Evolutionary conservation across 2,888 invertebrate species (phyloP).

Genomic region (Drosophila phalerata): DNA sequence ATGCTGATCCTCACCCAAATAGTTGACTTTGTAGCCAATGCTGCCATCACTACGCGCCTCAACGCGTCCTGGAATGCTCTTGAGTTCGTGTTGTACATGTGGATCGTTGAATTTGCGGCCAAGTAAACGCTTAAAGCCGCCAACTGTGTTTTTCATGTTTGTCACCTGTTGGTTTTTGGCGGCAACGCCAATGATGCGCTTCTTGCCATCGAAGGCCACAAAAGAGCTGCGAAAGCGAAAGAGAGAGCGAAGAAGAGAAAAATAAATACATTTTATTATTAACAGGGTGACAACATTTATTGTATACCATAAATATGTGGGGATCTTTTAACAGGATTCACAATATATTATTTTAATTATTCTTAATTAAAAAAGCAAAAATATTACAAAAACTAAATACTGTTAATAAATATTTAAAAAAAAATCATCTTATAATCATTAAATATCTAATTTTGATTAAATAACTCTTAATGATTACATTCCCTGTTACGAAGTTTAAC

Average conservation of each 20-base stretch:
- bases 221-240: conserved; percentile 90
- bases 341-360: too few relatives aligned
- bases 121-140: conserved; percentile 96
- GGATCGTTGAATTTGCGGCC: conserved; percentile 96
- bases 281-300: neutral
- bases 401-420: too few relatives aligned
- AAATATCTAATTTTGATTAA: too few relatives aligned
- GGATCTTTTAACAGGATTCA: too few relatives aligned
- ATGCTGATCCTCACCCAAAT: conserved; percentile 93
- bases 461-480: too few relatives aligned
- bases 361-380: too few relatives aligned
- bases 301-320: neutral
- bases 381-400: too few relatives aligned
- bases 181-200: conserved; percentile 97
- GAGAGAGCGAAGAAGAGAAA: too few relatives aligned
- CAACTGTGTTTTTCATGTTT: conserved; percentile 98
- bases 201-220: conserved; percentile 97
- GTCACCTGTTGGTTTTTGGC: conserved; percentile 98
- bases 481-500: too few relatives aligned
- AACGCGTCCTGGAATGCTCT: conserved; percentile 92
- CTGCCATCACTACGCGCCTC: conserved; percentile 91
- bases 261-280: neutral
- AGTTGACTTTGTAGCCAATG: conserved; percentile 95
- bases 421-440: too few relatives aligned
- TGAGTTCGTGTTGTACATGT: conserved; percentile 93